These are phyloP conservation scores for Cairina moschata DNA, from an alignment of 2,113 vertebrate genomes.

Conservation along the genomic window DNA sequence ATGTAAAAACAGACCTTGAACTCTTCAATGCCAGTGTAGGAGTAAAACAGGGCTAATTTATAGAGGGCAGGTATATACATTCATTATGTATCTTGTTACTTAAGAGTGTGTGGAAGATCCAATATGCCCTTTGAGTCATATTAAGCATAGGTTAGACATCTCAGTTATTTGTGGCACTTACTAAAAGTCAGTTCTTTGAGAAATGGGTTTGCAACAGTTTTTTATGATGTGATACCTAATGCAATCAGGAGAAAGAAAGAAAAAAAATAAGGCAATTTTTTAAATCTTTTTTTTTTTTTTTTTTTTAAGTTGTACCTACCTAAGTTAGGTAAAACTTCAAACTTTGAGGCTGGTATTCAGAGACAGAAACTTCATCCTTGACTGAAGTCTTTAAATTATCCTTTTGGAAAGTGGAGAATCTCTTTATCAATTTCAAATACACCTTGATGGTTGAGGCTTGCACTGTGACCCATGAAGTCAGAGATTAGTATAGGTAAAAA, in stretches of 20 bases:
- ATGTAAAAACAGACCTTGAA: background rate
- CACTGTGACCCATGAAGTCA: background rate
- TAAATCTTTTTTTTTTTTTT: background rate
- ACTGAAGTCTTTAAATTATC: background rate
- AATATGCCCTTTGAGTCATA: background rate
- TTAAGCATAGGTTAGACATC: background rate
- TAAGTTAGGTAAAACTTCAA: background rate
- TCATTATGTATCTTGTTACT: background rate
- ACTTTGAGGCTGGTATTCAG: background rate
- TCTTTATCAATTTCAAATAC: background rate
- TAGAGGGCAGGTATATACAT: background rate
- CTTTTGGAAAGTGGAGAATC: background rate
- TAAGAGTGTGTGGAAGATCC: background rate
- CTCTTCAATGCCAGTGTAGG: background rate
- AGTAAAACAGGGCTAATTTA: background rate
- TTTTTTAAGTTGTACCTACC: background rate
- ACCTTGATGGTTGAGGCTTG: background rate
- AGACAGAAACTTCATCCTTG: background rate
- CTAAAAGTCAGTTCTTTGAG: background rate
- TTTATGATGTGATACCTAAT: background rate
- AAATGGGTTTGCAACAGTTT: background rate
- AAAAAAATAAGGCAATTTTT: background rate
- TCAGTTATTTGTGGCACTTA: background rate
- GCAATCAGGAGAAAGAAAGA: background rate
- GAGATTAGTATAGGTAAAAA: background rate